These are phyloP conservation scores for Drosophila sturtevanti DNA, from an alignment of 1,140 invertebrate genomes.

Conservation along the genomic window DNA sequence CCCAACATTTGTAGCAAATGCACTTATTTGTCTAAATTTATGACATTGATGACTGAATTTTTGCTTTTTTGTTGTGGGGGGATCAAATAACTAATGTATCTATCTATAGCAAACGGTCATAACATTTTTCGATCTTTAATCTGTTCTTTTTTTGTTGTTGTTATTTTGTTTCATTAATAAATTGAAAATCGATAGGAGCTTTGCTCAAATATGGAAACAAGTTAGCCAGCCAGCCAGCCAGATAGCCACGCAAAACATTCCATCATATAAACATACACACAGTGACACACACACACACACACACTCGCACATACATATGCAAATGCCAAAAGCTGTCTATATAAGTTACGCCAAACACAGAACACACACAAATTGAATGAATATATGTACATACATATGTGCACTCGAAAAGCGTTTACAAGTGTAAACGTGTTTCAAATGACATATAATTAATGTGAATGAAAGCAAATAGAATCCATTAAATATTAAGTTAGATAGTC, in stretches of 20 bases:
- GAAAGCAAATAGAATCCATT: conserved; percentile 32
- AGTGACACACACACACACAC: conserved; percentile 1
- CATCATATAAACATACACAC: not conserved
- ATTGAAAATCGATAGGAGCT: conserved; percentile 48
- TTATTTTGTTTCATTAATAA: conserved; percentile 68
- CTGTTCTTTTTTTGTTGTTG: not conserved
- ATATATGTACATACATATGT: no score
- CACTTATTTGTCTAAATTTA: conserved; percentile 74
- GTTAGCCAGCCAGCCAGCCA: no score
- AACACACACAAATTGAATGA: not conserved
- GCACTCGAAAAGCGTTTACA: conserved; percentile 49
- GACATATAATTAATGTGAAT: conserved; percentile 75
- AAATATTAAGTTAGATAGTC: conserved; percentile 4
- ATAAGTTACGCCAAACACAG: conserved; percentile 45
- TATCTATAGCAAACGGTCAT: conserved; percentile 38
- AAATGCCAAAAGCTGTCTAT: conserved; percentile 65
- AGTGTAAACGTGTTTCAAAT: conserved; percentile 68
- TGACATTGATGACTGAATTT: conserved; percentile 65
- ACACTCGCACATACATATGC: conserved; percentile 48
- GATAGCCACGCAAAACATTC: conserved; percentile 34
- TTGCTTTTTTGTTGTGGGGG: conserved; percentile 54
- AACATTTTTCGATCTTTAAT: conserved; percentile 25
- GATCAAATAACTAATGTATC: conserved; percentile 39
- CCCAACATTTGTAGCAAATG: conserved; percentile 39
- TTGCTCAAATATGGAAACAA: conserved; percentile 71